Base-by-base conservation (phyloP, 1,140 invertebrate genomes). In the Trichomalopsis sarcophagae region DNA sequence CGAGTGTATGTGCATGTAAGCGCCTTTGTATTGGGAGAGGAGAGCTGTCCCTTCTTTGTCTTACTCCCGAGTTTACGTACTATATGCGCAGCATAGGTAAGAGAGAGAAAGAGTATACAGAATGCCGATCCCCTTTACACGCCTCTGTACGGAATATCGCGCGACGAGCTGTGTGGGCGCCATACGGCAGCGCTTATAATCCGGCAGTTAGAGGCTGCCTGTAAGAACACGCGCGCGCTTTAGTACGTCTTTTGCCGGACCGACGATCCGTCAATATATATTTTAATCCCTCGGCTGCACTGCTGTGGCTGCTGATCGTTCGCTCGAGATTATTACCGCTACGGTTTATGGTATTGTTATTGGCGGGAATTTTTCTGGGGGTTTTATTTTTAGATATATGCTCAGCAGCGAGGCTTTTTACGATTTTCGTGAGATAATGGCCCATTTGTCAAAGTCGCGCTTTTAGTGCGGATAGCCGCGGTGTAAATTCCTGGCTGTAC, bases 61-160 rank as follows among this genome's bases (percentile, higher is more conserved):
- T 73, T 73, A 36, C 69, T 14, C 33, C 9, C 9, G 27, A 30
- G 27, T 71, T 5, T 71, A 33, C 21, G 27, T 21, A 68, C 33
- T 7, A n/a, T 73, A 10, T 73, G 1, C 27, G 33, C 33, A 36
- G 3, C 5, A 36, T 36, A 36, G 33, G 33, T 36, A 36, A 36
- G 33, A 36, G 33, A 36, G 33, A 36, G 33, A 36, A 6, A 36
- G 23, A 27, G 23, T 69, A 23, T 62, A 74, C 36, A 73, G 62
- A 77, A 80, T 84, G 50, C 76, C 47, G 85, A 79, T 77, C 77
- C 68, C 78, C 69, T 79, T 71, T 44, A 47, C 86, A 79, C 36
- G 75, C 55, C 80, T 50, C 71, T 69, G 69, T 47, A 71, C n/a
- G 66, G 55, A 27, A 81, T 71, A 47, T 71, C 79, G 36, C 21